Base-by-base conservation (phyloP, 1,140 invertebrate species). In the Lucilia sericata region DNA sequence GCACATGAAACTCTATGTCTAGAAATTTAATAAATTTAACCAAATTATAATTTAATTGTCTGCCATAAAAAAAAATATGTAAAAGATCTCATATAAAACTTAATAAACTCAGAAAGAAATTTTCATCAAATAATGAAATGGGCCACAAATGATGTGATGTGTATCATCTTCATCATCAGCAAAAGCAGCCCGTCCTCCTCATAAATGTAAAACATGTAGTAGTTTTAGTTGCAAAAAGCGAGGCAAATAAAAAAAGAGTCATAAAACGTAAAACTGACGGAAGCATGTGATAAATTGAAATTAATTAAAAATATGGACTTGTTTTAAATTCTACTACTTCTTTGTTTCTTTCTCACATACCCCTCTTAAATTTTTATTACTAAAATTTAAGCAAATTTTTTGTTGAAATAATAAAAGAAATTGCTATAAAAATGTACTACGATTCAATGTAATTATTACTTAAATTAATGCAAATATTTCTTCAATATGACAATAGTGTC, bases 221-320 rank as follows among this genome's bases (percentile, higher is more conserved):
- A 55, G 51, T 55, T 55, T 13, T 55, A 55, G 4, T 14, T 55
- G 51, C 51, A 55, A 55, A 55, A 30, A 30, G 25, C 25, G 25
- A 30, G 25, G 3, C 1, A 30, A 30, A 30, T 2, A 30, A 55
- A 55, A 42, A 3, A 42, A 10, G 10, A 42, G 7, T 42, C 51
- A 55, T 55, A 55, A 55, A 42, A 42, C 10, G 42, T 42, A 42
- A 42, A 76, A 76, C 25, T 42, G 74, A 42, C 74, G 74, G 74
- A 76, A 76, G 74, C 74, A 30, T 30, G 21, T 76, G 74, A 34
- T 76, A 76, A 76, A 76, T 76, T 76, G 30, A 76, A 76, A 76
- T 76, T 76, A 76, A 76, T 76, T 76, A 76, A 76, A 76, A 76
- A 76, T 30, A 30, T 76, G 30, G 30, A 76, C 74, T 76, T 76